Base-by-base conservation (phyloP, 2,888 invertebrate genomes). In the Brachylomia viminalis region DNA sequence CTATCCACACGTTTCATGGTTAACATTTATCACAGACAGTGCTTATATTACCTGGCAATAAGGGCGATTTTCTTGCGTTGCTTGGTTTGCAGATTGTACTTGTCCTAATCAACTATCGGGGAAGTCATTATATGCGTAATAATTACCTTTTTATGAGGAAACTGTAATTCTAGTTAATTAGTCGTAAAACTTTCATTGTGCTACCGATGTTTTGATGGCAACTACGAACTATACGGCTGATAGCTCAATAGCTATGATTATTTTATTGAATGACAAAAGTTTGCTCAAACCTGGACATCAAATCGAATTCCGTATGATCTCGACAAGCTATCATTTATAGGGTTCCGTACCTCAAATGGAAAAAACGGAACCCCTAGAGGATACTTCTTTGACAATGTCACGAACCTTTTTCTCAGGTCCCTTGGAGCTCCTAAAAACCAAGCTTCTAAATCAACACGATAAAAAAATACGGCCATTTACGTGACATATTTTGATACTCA, bases 121-220 rank as follows among this genome's bases (percentile, higher is more conserved):
- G 20, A 66, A 30, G 56, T n/a, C 38, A 77, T 66, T 77, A 47
- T 20, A 20, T 23, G 15, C 15, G 30, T n/a, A 30, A 15, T 66
- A 15, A 58, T 75, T 58, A 42, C 11, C 2, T 77, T 75, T 77
- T 77, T n/a, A 77, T 49, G 77, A 56, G 15, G 6, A 49, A 15
- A 5, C 49, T 38, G 38, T 77, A 47, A 38, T 77, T 45, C 13
- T 33, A 49, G 68, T 68, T 78, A 58, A 58, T 49, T 30, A 47
- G 0, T 30, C 56, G 20, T 76, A 42, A 67, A 67, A 33, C 8
- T 58, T 67, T 67, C 7, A 75, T 47, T 49, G 8, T 42, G 8
- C n/a, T 30, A 49, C n/a, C 15, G 20, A 77, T 38, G 23, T 47
- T 58, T 72, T 47, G 17, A 56, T 70, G 47, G 17, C 33, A 13